Percentiles rank a stretch among this genome's conserved stretches.
phyloP scores from a whole-genome alignment of 2,113 vertebrate genomes.

The Corythaixoides concolor region DNA sequence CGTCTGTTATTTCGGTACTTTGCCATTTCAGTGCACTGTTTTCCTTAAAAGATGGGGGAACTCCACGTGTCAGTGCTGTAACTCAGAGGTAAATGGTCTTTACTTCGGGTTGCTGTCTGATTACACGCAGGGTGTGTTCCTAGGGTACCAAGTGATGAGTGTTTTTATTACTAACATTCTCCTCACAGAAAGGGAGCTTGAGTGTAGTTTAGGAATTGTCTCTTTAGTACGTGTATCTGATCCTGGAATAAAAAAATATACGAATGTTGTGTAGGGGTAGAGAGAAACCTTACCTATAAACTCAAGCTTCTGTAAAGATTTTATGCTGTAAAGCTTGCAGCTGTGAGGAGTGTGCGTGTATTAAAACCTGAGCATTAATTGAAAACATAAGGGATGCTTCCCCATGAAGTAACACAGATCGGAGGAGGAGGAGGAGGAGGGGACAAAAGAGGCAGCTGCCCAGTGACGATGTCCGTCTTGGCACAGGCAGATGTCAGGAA shows the following conservation, averaged over 20 bases:
- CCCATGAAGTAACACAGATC: neutral
- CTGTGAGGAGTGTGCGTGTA: neutral
- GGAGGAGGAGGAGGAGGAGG: neutral
- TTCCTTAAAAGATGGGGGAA: neutral
- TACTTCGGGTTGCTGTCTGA: neutral
- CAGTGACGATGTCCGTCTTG: accelerated
- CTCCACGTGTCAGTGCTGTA: neutral
- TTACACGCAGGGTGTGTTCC: slow-evolving; percentile 14
- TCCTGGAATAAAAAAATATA: neutral
- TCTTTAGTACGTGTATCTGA: neutral
- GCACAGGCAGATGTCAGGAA: neutral
- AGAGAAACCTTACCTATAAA: neutral
- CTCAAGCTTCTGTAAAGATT: neutral
- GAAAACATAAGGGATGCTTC: neutral
- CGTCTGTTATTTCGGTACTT: neutral
- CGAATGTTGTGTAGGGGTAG: neutral
- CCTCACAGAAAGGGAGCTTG: neutral
- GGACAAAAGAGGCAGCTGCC: neutral
- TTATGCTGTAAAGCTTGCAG: slow-evolving; percentile 26
- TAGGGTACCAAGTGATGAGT: slow-evolving; percentile 43
- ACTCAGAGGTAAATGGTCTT: neutral
- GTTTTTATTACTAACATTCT: slow-evolving; percentile 60
- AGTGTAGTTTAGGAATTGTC: neutral
- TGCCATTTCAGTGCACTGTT: neutral
- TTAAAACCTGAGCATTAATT: neutral